Base-by-base conservation (phyloP, 2,113 vertebrate genomes). In the Leptodactylus fuscus region DNA sequence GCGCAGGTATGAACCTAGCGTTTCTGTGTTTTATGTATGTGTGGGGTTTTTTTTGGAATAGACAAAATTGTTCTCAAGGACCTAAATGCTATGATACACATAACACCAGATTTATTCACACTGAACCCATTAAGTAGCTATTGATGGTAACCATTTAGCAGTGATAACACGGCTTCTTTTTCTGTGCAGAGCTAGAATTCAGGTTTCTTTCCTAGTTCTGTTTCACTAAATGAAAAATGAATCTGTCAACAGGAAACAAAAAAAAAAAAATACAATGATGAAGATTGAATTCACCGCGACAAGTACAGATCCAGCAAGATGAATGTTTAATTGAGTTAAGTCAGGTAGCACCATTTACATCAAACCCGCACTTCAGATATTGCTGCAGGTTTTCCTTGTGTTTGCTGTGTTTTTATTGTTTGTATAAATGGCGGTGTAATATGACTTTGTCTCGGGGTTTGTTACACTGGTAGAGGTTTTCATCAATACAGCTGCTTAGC, bases 221-320 rank as follows among this genome's bases (percentile, higher is more conserved):
- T 87, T n/a, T 77, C 87, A 86, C 86, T 8, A 46, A 81, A 88
- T 93, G 92, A 94, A 93, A 94, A 94, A 93, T 89, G 89, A 90
- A 89, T 87, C 87, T 92, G 90, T 90, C 88, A 89, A 58, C 89
- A 88, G 87, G 88, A 89, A 88, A 89, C 86, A 90, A 90, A 87
- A 86, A 51, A 73, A 87, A 87, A 86, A 90, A 90, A 89, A 87
- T 87, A 89, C 89, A 87, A 90, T 88, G 34, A 41, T 11, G 80
- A 91, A 89, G 87, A 87, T 88, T 91, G 90, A 90, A 79, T 91
- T 88, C 91, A 89, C 87, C 85, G 87, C 67, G 77, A 91, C 88
- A 81, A 89, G 85, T 88, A 90, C 90, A 91, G 85, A 88, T 85
- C 83, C 83, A 88, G 83, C 81, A 80, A 87, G 88, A 90, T 78